Evolutionary conservation across 2,888 invertebrate species (phyloP).

Genomic region (Limnephilus lunatus): DNA sequence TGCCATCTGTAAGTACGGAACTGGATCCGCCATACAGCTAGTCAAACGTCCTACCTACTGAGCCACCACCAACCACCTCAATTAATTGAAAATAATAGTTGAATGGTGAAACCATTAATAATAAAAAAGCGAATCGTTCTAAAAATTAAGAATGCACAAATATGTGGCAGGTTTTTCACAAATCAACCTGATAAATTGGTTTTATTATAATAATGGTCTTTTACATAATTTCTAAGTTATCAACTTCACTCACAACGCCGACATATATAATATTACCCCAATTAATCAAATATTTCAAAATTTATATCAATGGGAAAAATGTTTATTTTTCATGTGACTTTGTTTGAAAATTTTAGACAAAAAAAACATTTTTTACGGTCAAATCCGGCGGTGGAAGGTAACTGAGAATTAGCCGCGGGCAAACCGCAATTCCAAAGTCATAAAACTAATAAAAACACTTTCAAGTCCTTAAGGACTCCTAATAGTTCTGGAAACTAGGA

Average conservation of each 20-base stretch:
- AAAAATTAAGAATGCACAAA: not conserved
- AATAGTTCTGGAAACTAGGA: conserved; percentile 24
- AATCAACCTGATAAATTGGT: not conserved
- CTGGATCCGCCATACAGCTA: no score
- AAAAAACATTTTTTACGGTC: not conserved
- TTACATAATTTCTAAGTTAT: not conserved
- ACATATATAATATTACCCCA: not conserved
- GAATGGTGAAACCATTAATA: not conserved
- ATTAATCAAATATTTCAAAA: not conserved
- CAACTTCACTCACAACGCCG: not conserved
- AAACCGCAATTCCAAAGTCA: conserved; percentile 29
- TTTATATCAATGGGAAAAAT: not conserved
- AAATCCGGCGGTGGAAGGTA: not conserved
- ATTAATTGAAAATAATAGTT: not conserved
- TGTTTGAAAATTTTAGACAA: not conserved
- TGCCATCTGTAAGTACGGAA: no score
- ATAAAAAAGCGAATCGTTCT: not conserved
- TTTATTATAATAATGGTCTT: not conserved
- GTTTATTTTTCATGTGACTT: not conserved
- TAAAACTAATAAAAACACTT: conserved; percentile 40
- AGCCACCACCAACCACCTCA: no score
- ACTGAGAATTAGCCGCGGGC: conserved; percentile 3
- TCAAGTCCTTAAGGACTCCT: conserved; percentile 15
- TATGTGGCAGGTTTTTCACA: not conserved
- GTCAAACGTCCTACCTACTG: no score